Evolutionary conservation across 2,888 invertebrate species (phyloP).

Genomic region (Ophonus ardosiacus): DNA sequence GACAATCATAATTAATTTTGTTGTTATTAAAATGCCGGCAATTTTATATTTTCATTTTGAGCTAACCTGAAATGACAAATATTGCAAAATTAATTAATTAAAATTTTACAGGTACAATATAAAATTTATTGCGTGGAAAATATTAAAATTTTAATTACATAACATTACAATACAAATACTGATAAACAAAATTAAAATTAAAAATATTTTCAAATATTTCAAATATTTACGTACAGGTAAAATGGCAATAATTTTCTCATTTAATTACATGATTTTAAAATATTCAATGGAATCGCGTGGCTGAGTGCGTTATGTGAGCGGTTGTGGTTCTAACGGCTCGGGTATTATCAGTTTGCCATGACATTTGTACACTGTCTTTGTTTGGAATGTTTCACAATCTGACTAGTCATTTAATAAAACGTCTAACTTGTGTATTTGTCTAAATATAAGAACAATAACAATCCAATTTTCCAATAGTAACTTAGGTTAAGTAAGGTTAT

Average conservation of each 20-base stretch:
- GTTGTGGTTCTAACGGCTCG: too few species aligned
- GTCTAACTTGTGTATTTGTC: too few species aligned
- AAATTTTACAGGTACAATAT: background rate
- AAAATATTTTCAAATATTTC: background rate
- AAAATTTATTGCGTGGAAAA: background rate
- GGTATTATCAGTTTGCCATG: too few species aligned
- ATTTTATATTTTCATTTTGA: background rate
- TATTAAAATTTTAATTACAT: background rate
- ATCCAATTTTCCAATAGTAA: too few species aligned
- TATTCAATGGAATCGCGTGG: too few species aligned
- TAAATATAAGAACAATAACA: too few species aligned
- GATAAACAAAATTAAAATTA: background rate
- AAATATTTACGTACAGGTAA: background rate
- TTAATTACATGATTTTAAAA: too few species aligned
- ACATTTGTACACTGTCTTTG: too few species aligned
- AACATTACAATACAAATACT: background rate
- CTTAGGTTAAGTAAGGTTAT: too few species aligned
- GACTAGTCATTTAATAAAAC: too few species aligned
- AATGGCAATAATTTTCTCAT: background rate
- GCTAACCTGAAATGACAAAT: background rate
- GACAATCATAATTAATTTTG: background rate
- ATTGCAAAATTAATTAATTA: background rate
- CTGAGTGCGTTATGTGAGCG: too few species aligned
- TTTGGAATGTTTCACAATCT: too few species aligned
- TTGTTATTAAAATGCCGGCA: background rate